Conservation (phyloP, 2,888 invertebrate genomes). For the Leistus spinibarbis region DNA sequence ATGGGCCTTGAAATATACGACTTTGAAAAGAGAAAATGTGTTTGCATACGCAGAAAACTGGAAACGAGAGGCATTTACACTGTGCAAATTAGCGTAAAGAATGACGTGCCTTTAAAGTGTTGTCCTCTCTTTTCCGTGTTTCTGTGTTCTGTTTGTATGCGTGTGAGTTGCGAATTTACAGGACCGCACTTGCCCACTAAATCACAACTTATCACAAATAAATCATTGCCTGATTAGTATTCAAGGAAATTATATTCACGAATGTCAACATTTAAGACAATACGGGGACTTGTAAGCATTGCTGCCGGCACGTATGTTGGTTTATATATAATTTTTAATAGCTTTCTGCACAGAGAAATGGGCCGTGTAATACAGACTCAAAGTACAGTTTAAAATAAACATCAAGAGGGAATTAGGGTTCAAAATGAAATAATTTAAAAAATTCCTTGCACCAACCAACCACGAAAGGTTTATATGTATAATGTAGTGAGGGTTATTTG, state of each 20-base stretch:
- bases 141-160: neutral
- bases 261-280: no score
- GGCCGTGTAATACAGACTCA: neutral
- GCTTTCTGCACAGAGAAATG: no score
- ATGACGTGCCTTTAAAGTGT: constrained; percentile 29
- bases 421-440: neutral
- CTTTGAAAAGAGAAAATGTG: constrained; percentile 30
- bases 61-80: constrained; percentile 35
- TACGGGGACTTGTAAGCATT: no score
- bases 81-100: constrained; percentile 36
- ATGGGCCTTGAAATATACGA: constrained; percentile 16
- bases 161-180: neutral
- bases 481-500: neutral
- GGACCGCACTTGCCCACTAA: constrained; percentile 7
- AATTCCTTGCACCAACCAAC: neutral
- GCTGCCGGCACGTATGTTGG: no score
- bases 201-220: neutral
- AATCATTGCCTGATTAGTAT: neutral
- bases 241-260: no score
- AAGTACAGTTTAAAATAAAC: neutral
- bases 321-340: no score
- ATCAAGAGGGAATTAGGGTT: neutral
- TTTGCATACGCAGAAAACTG: constrained; percentile 35
- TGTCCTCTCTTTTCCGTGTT: constrained; percentile 10
- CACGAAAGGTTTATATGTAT: neutral